Base-by-base conservation (phyloP, 2,113 vertebrate genomes). In the Sceloporus undulatus region DNA sequence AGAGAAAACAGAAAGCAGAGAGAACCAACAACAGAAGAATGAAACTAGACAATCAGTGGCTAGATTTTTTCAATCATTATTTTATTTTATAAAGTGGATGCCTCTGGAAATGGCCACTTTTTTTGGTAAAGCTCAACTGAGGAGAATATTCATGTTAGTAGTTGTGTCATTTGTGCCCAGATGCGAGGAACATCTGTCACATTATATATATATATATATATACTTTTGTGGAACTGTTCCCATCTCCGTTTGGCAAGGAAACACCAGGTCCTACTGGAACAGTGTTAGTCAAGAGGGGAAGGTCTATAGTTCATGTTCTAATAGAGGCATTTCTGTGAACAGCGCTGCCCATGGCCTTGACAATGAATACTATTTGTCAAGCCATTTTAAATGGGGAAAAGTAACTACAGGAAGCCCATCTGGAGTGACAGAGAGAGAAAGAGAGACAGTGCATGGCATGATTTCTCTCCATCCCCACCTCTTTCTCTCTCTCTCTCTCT, bases 301-400 rank as follows among this genome's bases (percentile, higher is more conserved):
- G 66, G 48, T 29, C 4, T 21, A 48, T 19, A 48, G 1, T 23
- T 1, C 11, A 52, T 27, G 40, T 66, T 23, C 71, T 62, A 21
- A 8, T 4, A 52, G 56, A 82, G 56, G 3, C 19, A 38, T 18
- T 23, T 38, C 4, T 34, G 38, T 48, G 27, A 75, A 42, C 2
- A 62, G 85, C 27, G 40, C 65, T 94, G 56, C 19, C 52, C 6
- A 82, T 75, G 88, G 94, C 90, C 70, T 80, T 3, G 66, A 7
- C 21, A 84, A 8, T 79, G 90, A 78, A 38, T 87, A 89, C 62
- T 9, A 38, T 78, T 77, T 84, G 14, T 82, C 21, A 52, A 76
- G 71, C 56, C 34, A 75, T 70, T 92, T 74, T 91, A 54, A 92
- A 62, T 27, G 88, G 27, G 2, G 70, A 34, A 73, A 91, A 87